phyloP scores from a whole-genome alignment of 2,888 invertebrate species.

The Pammene aurita region DNA sequence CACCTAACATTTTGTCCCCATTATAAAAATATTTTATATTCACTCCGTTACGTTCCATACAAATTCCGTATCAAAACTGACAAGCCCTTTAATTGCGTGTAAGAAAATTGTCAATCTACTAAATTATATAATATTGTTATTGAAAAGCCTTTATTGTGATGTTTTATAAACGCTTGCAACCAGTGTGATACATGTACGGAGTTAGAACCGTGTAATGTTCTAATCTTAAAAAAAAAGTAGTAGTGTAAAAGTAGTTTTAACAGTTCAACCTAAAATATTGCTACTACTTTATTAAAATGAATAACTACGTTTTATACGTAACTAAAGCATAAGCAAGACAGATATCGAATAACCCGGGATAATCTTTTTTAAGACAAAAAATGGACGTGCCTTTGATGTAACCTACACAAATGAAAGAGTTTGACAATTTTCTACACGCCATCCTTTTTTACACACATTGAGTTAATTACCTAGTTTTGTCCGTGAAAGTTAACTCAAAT shows the following conservation, averaged over 20 bases:
- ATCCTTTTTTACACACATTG: slow-evolving; percentile 9
- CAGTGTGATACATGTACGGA: too few species aligned
- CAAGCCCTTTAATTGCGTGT: slow-evolving; percentile 26
- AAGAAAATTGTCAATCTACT: slow-evolving; percentile 21
- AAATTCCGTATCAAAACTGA: slow-evolving; percentile 71
- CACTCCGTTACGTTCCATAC: slow-evolving; percentile 54
- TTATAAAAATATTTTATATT: slow-evolving; percentile 75
- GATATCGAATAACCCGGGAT: not conserved
- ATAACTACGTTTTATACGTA: too few species aligned
- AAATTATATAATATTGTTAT: not conserved
- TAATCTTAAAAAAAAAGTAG: too few species aligned
- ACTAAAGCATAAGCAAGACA: not conserved
- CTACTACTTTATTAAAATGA: too few species aligned
- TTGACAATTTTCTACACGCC: slow-evolving; percentile 4
- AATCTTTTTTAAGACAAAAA: not conserved
- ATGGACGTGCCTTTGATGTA: too few species aligned
- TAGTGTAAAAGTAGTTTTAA: too few species aligned
- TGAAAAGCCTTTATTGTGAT: too few species aligned
- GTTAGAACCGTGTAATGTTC: too few species aligned
- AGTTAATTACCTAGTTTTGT: slow-evolving; percentile 16
- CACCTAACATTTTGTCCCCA: slow-evolving; percentile 72
- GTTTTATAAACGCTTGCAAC: too few species aligned
- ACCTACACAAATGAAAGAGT: not conserved
- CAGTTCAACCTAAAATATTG: too few species aligned
- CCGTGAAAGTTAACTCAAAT: slow-evolving; percentile 30